A percentile compares a stretch with the other conserved stretches of the same genome.
Conservation (phyloP, 2,888 invertebrate genomes). For the Cephus spinipes region DNA sequence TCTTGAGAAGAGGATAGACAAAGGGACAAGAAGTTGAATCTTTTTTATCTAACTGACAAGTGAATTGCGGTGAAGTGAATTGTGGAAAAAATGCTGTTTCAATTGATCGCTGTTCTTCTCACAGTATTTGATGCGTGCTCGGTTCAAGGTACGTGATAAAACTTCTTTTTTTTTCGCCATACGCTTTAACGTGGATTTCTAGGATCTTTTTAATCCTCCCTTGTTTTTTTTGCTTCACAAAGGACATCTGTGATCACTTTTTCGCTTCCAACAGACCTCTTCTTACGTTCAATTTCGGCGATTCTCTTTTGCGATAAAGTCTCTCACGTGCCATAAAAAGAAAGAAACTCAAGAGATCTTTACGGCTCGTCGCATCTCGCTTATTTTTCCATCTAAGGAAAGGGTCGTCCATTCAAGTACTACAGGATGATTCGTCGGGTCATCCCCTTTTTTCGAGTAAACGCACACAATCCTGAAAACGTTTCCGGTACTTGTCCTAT, state of each 20-base stretch:
- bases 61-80: conserved; percentile 2
- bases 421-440: background rate
- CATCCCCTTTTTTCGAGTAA: background rate
- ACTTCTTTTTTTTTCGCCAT: background rate
- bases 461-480: background rate
- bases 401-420: background rate
- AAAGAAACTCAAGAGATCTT: background rate
- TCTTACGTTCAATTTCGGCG: background rate
- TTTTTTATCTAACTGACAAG: background rate
- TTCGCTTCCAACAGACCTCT: background rate
- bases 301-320: background rate
- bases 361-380: background rate
- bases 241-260: background rate
- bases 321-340: background rate
- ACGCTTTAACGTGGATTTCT: background rate
- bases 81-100: conserved; percentile 58
- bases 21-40: background rate
- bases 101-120: conserved; percentile 39
- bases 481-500: background rate
- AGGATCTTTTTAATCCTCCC: too few species aligned
- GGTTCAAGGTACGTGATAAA: background rate
- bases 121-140: background rate
- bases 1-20: background rate
- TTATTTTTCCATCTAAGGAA: background rate
- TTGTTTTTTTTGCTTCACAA: background rate